phyloP scores from a whole-genome alignment of 2,113 vertebrate species.

The Hippocampus comes region DNA sequence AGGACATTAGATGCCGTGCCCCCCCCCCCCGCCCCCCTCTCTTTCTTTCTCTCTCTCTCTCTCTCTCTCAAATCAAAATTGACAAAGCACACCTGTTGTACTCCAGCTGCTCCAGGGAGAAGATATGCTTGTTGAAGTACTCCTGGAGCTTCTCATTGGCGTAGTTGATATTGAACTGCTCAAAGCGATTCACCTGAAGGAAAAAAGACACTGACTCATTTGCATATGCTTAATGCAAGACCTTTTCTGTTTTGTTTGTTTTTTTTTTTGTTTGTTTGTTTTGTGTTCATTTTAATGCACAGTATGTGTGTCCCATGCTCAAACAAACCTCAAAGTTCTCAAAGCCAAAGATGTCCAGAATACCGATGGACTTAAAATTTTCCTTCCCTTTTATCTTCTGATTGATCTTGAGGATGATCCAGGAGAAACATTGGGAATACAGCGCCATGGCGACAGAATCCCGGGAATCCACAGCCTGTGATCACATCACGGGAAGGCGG shows the following conservation, averaged over 20 bases:
- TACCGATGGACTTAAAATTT: constrained; percentile 93
- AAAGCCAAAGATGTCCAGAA: constrained; percentile 92
- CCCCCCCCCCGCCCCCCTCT: too few species aligned
- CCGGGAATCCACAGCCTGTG: constrained; percentile 85
- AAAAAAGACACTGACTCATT: constrained; percentile 3
- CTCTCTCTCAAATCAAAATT: background rate
- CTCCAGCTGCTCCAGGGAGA: constrained; percentile 90
- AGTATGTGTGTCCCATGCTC: background rate
- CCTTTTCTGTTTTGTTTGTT: too few species aligned
- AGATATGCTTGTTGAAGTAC: constrained; percentile 94
- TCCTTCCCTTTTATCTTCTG: constrained; percentile 86
- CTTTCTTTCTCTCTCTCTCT: too few species aligned
- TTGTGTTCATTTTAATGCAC: too few species aligned
- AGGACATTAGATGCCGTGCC: background rate
- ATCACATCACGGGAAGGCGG: background rate
- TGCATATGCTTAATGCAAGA: background rate
- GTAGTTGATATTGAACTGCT: constrained; percentile 93
- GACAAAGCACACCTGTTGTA: constrained; percentile 81
- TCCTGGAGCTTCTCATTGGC: constrained; percentile 93
- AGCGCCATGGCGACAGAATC: constrained; percentile 90
- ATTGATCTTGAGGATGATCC: constrained; percentile 90
- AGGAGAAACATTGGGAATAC: constrained; percentile 90
- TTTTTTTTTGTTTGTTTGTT: background rate
- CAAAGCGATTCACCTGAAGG: constrained; percentile 86
- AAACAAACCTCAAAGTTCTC: constrained; percentile 87